Base-by-base conservation (phyloP, 2,888 invertebrate species). In the Phlogophora meticulosa region DNA sequence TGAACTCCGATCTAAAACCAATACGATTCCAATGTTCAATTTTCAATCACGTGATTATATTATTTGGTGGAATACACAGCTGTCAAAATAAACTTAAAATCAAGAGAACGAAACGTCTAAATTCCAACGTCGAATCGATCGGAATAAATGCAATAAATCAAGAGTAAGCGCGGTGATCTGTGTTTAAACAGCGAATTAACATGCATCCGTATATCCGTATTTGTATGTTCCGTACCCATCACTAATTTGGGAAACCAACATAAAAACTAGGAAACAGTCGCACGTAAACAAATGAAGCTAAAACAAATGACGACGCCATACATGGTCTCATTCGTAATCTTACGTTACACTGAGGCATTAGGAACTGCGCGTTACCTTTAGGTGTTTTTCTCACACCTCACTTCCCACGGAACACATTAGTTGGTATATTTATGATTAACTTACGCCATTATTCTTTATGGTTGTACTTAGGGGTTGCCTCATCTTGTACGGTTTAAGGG, bases 371-470 rank as follows among this genome's bases (percentile, higher is more conserved):
- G 32, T 66, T 58, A 62, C 40, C 22, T 72, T 66, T 51, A 69
- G 43, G 48, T 43, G 58, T 72, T 60, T 80, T 89, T 89, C 88
- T 82, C 89, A 87, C 86, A 86, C 76, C 56, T 76, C 53, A 78
- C 83, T 91, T 90, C 88, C 86, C 90, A 90, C 88, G 87, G 83
- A 86, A 89, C 77, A 89, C 82, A 82, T 83, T 81, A 84, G 78
- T 72, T 59, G 38, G 60, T 79, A 52, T 76, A 80, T 81, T 83
- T 88, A 88, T 86, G 88, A 87, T 89, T 88, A 84, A 85, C 85
- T 87, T 87, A 80, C 85, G 81, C 81, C 83, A 89, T 89, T 87
- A 88, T 83, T 84, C 84, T 81, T 80, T 78, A 82, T 76, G 80
- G 53, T 76, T 59, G 84, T 78, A 80, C 76, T 80, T 73, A 70